Conservation (phyloP, 2,113 vertebrate genomes). For the Camelus bactrianus region DNA sequence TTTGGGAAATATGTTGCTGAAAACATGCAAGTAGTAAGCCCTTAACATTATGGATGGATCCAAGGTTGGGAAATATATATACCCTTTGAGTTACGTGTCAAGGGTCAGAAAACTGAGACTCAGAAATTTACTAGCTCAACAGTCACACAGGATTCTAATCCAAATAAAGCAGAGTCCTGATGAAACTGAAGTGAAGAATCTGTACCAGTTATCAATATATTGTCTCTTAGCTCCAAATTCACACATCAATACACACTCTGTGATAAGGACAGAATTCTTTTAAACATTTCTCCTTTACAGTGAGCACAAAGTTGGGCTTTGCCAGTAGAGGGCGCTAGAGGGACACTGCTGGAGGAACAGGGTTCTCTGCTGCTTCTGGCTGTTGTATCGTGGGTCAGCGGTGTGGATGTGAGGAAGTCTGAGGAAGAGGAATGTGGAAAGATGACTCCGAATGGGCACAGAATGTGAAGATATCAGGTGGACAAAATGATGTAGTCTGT, state of each 20-base stretch:
- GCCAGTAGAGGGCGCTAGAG: constrained; percentile 60
- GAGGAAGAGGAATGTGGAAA: not conserved
- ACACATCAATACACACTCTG: not conserved
- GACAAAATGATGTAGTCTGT: not conserved
- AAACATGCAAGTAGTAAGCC: not conserved
- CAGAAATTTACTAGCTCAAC: constrained; percentile 9
- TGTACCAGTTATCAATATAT: not conserved
- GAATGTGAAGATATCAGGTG: not conserved
- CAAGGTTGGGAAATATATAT: not conserved
- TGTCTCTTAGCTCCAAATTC: constrained; percentile 3
- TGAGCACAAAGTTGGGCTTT: not conserved
- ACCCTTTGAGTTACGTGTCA: not conserved
- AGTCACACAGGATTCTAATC: not conserved
- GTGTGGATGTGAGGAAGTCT: not conserved
- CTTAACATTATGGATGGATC: not conserved
- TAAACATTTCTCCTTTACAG: not conserved
- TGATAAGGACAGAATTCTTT: not conserved
- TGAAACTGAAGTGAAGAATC: not conserved
- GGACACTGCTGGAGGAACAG: constrained; percentile 37
- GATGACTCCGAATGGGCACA: not conserved
- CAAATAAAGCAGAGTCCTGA: not conserved
- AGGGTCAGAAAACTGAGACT: constrained; percentile 40
- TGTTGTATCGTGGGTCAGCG: not conserved
- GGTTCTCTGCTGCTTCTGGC: not conserved
- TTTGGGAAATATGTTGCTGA: not conserved